Conservation (phyloP, 2,888 invertebrate species). For the Cheilosia impressa region DNA sequence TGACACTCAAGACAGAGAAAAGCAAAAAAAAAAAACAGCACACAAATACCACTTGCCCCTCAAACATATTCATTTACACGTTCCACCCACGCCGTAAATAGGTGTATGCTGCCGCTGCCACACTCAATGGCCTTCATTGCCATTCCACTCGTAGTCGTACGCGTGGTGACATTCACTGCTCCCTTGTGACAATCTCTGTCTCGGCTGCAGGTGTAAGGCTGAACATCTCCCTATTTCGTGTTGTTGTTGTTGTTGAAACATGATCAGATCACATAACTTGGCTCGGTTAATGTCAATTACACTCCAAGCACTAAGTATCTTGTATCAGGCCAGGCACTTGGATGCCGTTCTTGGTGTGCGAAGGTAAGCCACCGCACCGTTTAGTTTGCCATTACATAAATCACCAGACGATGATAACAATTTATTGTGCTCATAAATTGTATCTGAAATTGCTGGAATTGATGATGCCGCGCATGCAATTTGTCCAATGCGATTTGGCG, state of each 20-base stretch:
- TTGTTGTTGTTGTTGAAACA: conserved; percentile 36
- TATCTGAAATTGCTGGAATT: conserved; percentile 3
- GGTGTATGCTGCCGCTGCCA: neutral
- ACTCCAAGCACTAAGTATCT: conserved; percentile 30
- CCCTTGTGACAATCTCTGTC: conserved; percentile 29
- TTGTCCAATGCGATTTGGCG: conserved; percentile 5
- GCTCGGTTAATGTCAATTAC: conserved; percentile 62
- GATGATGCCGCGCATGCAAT: conserved; percentile 43
- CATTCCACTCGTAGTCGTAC: neutral
- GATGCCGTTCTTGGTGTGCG: conserved; percentile 29
- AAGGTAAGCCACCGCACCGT: conserved; percentile 59
- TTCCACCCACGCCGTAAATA: conserved; percentile 48
- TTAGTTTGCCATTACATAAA: conserved; percentile 60
- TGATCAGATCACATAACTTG: conserved; percentile 55
- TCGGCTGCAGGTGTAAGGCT: conserved; percentile 53
- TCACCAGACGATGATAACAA: conserved; percentile 50
- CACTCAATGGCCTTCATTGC: conserved; percentile 47
- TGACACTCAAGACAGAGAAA: conserved; percentile 43
- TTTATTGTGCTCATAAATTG: conserved; percentile 51
- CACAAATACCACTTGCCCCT: conserved; percentile 22
- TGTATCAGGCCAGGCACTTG: conserved; percentile 19
- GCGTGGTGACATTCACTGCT: conserved; percentile 37
- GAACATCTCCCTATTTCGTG: conserved; percentile 20
- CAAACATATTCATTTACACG: conserved; percentile 46
- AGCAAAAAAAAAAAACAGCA: conserved; percentile 1